phyloP scores from a whole-genome alignment of 2,797 vertebrate species.

The Anabas testudineus region DNA sequence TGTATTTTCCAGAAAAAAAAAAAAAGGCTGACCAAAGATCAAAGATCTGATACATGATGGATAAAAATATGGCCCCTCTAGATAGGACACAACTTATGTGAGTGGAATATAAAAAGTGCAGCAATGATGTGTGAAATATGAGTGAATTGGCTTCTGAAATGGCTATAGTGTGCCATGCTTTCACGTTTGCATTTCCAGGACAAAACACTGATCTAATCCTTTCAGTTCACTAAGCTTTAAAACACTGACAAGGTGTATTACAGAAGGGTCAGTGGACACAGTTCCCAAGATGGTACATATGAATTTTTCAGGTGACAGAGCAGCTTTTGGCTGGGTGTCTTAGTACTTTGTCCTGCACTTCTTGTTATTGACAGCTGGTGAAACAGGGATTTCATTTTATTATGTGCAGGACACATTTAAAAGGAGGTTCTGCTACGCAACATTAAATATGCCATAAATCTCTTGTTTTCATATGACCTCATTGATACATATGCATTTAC shows the following conservation, averaged over 20 bases:
- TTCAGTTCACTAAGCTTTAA: slow-evolving; percentile 47
- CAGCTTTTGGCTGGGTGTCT: slow-evolving; percentile 21
- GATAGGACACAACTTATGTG: slow-evolving; percentile 33
- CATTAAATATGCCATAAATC: background rate
- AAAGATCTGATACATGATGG: slow-evolving; percentile 46
- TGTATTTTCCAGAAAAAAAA: slow-evolving; percentile 57
- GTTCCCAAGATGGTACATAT: slow-evolving; percentile 18
- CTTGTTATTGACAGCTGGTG: slow-evolving; percentile 24
- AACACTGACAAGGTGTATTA: slow-evolving; percentile 45
- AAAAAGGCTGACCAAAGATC: slow-evolving; percentile 52
- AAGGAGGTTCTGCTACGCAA: slow-evolving; percentile 9
- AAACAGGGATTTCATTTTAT: slow-evolving; percentile 9
- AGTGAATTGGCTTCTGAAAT: slow-evolving; percentile 48
- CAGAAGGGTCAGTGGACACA: slow-evolving; percentile 42
- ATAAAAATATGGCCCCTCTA: slow-evolving; percentile 33
- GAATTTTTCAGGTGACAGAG: slow-evolving; percentile 49
- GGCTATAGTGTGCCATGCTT: slow-evolving; percentile 36
- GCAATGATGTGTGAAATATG: slow-evolving; percentile 33
- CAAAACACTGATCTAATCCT: slow-evolving; percentile 36
- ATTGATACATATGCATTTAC: background rate
- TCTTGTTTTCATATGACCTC: background rate
- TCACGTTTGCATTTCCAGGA: slow-evolving; percentile 48
- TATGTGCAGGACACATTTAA: background rate
- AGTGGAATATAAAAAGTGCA: slow-evolving; percentile 39
- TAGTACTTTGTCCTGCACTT: slow-evolving; percentile 10